A percentile compares a stretch with the other conserved stretches of the same genome.
Evolutionary conservation across 2,888 invertebrate genomes (phyloP).

Genomic region (Harmothoe impar): DNA sequence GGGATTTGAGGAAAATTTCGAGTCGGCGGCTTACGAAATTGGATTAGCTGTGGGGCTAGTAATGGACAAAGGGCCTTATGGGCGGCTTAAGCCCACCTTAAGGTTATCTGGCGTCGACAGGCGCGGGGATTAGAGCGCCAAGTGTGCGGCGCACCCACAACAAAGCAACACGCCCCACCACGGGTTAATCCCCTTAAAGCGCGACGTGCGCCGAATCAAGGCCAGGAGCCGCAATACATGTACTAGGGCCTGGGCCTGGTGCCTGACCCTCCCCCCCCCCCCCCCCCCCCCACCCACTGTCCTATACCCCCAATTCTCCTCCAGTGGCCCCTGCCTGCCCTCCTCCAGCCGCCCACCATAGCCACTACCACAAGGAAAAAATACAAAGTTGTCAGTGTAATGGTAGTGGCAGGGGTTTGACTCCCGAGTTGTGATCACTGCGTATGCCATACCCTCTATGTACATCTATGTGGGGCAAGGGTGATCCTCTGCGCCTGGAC

Average conservation of each 20-base stretch:
- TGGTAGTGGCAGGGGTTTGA: no score
- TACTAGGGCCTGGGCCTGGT: not conserved
- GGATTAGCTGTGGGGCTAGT: conserved; percentile 36
- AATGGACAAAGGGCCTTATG: conserved; percentile 56
- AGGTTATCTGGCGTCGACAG: conserved; percentile 50
- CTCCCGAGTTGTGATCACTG: no score
- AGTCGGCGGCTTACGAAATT: conserved; percentile 62
- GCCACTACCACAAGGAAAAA: no score
- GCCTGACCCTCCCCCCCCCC: not conserved
- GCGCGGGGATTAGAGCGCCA: conserved; percentile 26
- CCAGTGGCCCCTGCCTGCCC: no score
- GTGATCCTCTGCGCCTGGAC: not conserved
- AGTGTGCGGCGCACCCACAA: not conserved
- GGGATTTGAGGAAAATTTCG: conserved; percentile 52
- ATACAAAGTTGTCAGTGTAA: no score
- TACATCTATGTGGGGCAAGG: no score
- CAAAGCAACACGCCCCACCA: conserved; percentile 27
- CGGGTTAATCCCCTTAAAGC: conserved; percentile 41
- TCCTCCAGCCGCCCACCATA: no score
- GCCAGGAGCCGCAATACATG: not conserved
- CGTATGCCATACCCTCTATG: no score
- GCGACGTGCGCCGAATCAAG: conserved; percentile 6
- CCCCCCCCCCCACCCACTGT: no score
- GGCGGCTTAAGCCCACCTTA: conserved; percentile 48
- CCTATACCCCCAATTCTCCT: no score